Evolutionary conservation across 1,140 invertebrate genomes (phyloP), one percentile per base, ranked within the genome.

Genomic region (Caenorhabditis brenneri): DNA sequence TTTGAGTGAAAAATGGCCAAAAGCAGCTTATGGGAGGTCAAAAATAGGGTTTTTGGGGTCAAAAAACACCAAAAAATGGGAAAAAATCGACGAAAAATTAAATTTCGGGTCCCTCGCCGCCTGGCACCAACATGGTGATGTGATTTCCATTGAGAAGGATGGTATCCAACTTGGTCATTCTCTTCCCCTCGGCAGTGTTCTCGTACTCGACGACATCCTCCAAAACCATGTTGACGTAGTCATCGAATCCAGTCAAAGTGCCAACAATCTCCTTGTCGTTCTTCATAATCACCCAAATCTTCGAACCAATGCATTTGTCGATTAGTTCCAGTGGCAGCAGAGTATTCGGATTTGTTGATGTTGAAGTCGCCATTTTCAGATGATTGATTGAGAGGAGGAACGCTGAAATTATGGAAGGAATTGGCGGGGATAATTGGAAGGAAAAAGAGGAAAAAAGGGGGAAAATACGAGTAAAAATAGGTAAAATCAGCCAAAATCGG

Each of bases 281-380:
- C 92, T 99, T 99, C 97, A 99, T 99, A 51, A 99, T 97, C 31
- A 99, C 98, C 89, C 99, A 98, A 89, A 99, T 99, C 84, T 96
- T 93, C 0, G 97, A 99, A 24, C 98, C 98, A 91, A 99, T 99
- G 92, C 97, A 99, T 93, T 99, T 99, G 90, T 99, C 98, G n/a
- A 99, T 96, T 86, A 99, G 92, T 92, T 99, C 98, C 95, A 95
- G 89, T 60, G 94, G 94, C 82, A 95, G 91, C 39, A 95, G 90
- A 16, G 94, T 94, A 9, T 94, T 94, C 12, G 94, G 94, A 91
- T 94, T 94, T 33, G 93, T 88, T 19, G 90, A 86, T 19, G 92
- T 90, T n/a, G 86, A 83, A 12, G 86, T 85, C 19, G 65, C 15
- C 82, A 79, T 84, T 27, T 55, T 10, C 5, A 42, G 39, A 42